Conservation (phyloP, 2,113 vertebrate genomes). For the Tichodroma muraria region DNA sequence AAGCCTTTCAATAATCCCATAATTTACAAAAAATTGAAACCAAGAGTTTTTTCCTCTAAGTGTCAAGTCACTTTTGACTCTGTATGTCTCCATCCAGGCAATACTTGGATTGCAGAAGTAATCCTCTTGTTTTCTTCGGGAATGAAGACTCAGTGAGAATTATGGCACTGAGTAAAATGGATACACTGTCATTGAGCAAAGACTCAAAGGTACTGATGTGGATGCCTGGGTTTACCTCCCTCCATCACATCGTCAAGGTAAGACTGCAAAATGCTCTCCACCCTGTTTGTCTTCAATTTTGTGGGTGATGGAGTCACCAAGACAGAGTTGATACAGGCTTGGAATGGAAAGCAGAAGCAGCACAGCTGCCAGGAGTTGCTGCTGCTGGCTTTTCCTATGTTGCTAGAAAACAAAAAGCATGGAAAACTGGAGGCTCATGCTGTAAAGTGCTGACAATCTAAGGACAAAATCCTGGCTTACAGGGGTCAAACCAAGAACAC, state of each 20-base stretch:
- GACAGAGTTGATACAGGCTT: neutral
- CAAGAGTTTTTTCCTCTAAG: neutral
- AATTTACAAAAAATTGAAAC: neutral
- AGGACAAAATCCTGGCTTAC: neutral
- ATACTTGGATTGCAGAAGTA: neutral
- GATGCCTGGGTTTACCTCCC: neutral
- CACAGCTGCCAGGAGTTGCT: neutral
- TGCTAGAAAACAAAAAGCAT: neutral
- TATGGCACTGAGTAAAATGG: fast-evolving
- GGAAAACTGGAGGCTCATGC: neutral
- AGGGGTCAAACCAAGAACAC: neutral
- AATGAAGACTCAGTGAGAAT: neutral
- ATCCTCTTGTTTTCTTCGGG: neutral
- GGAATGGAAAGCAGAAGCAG: neutral
- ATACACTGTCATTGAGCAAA: neutral
- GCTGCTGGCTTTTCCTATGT: neutral
- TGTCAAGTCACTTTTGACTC: neutral
- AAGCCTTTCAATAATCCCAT: neutral
- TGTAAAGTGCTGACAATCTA: neutral
- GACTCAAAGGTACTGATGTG: neutral
- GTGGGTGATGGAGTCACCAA: neutral
- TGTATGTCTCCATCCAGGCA: neutral
- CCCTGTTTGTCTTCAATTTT: neutral
- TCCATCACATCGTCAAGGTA: neutral
- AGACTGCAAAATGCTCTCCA: neutral